phyloP scores from a whole-genome alignment of 2,797 vertebrate genomes.

The Pangasius krempfi region DNA sequence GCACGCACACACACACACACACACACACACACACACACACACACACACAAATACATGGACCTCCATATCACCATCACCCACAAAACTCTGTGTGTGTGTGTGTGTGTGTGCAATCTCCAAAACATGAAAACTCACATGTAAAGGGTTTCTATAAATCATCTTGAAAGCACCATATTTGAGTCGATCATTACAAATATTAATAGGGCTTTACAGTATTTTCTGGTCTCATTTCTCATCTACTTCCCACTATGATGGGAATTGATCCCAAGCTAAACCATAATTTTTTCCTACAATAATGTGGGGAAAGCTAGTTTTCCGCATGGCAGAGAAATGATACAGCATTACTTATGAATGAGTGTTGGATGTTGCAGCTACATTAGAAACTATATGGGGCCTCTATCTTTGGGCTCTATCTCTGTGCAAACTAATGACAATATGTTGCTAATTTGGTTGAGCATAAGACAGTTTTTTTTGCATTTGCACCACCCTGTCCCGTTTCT shows the following conservation, averaged over 20 bases:
- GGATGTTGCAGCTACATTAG: conserved; percentile 27
- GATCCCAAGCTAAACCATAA: conserved; percentile 70
- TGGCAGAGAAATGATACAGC: conserved; percentile 62
- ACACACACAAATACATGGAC: conserved; percentile 25
- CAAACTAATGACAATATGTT: background rate
- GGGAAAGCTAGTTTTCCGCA: conserved; percentile 67
- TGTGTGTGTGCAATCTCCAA: background rate
- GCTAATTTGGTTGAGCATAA: background rate
- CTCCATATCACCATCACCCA: conserved; percentile 30
- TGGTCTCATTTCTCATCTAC: conserved; percentile 59
- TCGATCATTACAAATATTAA: conserved; percentile 73
- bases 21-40: conserved; percentile 31
- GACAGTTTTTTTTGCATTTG: background rate
- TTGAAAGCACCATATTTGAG: conserved; percentile 53
- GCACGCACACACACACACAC: conserved; percentile 28
- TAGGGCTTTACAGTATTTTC: conserved; percentile 71
- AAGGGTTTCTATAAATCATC: conserved; percentile 67
- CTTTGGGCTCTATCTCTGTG: background rate
- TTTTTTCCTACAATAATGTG: conserved; percentile 67
- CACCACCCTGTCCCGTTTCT: background rate
- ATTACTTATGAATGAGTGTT: conserved; percentile 71
- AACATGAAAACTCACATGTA: conserved; percentile 24
- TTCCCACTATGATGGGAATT: conserved; percentile 71
- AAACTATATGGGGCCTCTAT: background rate
- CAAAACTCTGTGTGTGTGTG: background rate